Conservation (phyloP, 1,140 invertebrate species). For the Drosophila ananassae region DNA sequence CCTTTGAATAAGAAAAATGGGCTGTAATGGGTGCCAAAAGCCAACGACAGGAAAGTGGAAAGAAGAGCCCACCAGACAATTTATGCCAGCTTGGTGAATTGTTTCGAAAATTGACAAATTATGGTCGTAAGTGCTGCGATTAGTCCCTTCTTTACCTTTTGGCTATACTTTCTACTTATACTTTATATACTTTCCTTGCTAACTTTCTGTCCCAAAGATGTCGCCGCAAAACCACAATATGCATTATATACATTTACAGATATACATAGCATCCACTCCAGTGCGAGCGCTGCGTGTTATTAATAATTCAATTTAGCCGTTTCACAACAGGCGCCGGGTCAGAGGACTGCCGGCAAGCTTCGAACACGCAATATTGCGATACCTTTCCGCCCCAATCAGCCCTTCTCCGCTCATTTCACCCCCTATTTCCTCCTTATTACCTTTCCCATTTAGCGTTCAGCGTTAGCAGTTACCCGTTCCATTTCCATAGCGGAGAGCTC, state of each 20-base stretch:
- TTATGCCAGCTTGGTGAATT: conserved; percentile 72
- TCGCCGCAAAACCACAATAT: conserved; percentile 41
- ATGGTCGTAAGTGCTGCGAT: conserved; percentile 75
- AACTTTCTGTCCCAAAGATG: conserved; percentile 55
- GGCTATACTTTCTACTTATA: background rate
- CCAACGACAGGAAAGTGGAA: conserved; percentile 28
- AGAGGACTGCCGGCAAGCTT: conserved; percentile 26
- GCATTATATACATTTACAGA: conserved; percentile 25
- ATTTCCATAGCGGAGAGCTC: conserved; percentile 34
- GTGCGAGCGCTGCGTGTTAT: conserved; percentile 63
- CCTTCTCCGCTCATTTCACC: background rate
- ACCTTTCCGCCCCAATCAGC: conserved; percentile 3
- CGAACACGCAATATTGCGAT: conserved; percentile 48
- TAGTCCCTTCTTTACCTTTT: conserved; percentile 43
- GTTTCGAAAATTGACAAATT: conserved; percentile 82
- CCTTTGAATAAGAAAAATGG: conserved; percentile 50
- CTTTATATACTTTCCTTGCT: background rate
- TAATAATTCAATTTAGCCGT: conserved; percentile 76
- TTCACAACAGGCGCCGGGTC: conserved; percentile 53
- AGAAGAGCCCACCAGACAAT: conserved; percentile 43
- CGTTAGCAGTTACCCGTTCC: conserved; percentile 12
- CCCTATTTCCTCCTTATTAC: conserved; percentile 4
- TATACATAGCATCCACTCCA: conserved; percentile 38
- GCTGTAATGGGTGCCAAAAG: conserved; percentile 75
- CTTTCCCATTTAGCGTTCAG: conserved; percentile 16